Conservation (phyloP, 1,140 invertebrate species). For the Reticulitermes speratus region DNA sequence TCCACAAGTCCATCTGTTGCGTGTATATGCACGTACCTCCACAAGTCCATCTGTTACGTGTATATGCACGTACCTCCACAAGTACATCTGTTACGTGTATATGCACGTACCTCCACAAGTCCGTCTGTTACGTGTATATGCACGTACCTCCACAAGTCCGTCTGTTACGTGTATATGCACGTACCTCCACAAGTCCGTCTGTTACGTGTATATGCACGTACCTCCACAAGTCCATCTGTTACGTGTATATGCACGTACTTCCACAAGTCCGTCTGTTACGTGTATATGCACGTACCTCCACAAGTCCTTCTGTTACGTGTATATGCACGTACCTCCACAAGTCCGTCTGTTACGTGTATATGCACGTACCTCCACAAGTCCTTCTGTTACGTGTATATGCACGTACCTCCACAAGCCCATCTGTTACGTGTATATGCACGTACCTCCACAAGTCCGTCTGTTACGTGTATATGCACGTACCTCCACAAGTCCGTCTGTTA, state of each 20-base stretch:
- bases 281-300: conserved; percentile 66
- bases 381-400: too few species aligned
- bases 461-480: conserved; percentile 53
- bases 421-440: conserved; percentile 35
- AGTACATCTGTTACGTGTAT: too few species aligned
- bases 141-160: conserved; percentile 82
- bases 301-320: too few species aligned
- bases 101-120: conserved; percentile 76
- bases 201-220: conserved; percentile 47
- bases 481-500: too few species aligned
- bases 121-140: too few species aligned
- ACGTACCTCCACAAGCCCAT: conserved; percentile 84
- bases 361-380: conserved; percentile 78
- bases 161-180: conserved; percentile 19
- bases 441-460: conserved; percentile 91
- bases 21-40: conserved; percentile 62
- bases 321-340: conserved; percentile 73
- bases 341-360: too few species aligned
- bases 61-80: conserved; percentile 68
- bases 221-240: conserved; percentile 92
- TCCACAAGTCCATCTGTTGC: too few species aligned
- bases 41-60: too few species aligned
- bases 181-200: conserved; percentile 89
- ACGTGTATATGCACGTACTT: conserved; percentile 60
- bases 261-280: too few species aligned